A percentile compares a stretch with the other conserved stretches of the same genome.
These are phyloP conservation scores for Sebastes minor DNA, from an alignment of 2,797 vertebrate species.

Conservation along the genomic window DNA sequence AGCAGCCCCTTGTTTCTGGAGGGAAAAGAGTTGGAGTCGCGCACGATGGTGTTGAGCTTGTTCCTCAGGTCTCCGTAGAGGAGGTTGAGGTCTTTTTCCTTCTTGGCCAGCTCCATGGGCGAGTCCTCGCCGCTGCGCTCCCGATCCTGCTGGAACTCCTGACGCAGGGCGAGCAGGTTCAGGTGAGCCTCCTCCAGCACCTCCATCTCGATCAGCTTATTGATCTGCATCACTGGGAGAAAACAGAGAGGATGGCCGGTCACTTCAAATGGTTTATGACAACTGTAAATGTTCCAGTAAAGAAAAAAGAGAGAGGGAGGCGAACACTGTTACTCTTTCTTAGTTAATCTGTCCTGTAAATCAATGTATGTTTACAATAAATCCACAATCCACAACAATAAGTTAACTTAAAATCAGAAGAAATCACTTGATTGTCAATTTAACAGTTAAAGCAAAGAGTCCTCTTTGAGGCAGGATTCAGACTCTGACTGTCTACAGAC, in stretches of 20 bases:
- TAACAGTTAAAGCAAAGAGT: not conserved
- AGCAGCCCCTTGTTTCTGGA: constrained; percentile 73
- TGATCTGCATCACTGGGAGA: constrained; percentile 87
- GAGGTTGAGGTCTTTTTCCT: constrained; percentile 86
- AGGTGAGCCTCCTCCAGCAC: constrained; percentile 87
- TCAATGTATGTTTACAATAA: not conserved
- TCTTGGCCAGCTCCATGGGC: constrained; percentile 74
- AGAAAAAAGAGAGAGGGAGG: not conserved
- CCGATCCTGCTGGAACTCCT: constrained; percentile 75
- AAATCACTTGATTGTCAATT: not conserved
- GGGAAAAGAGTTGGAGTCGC: constrained; percentile 75
- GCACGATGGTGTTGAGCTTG: constrained; percentile 76
- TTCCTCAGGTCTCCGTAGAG: constrained; percentile 82
- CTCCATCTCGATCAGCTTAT: constrained; percentile 84
- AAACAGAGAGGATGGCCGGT: not conserved
- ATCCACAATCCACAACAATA: not conserved
- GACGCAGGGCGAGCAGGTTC: constrained; percentile 83
- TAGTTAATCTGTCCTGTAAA: not conserved
- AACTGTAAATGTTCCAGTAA: not conserved
- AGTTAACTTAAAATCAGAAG: not conserved
- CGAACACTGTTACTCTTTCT: not conserved
- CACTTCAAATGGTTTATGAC: too few relatives aligned
- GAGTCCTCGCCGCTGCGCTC: constrained; percentile 50
- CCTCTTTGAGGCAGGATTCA: not conserved
- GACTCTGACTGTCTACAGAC: not conserved